Conservation (phyloP, 2,797 vertebrate genomes). For the Cheirogaleus major region DNA sequence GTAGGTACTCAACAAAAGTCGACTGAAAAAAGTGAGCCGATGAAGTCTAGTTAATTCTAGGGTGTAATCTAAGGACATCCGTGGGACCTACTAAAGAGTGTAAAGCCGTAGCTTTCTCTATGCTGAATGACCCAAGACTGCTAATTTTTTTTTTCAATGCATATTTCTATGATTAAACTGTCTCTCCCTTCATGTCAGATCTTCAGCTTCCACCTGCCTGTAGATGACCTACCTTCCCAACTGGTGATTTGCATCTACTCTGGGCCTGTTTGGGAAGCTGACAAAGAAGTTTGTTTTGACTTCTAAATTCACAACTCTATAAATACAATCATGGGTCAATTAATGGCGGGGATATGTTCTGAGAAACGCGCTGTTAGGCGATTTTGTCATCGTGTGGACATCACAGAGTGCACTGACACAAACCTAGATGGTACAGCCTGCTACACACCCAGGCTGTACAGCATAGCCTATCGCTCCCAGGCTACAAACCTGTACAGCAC, state of each 20-base stretch:
- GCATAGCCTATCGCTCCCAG: neutral
- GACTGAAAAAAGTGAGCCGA: neutral
- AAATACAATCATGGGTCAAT: neutral
- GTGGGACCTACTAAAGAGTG: neutral
- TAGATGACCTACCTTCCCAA: constrained; percentile 21
- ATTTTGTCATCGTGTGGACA: neutral
- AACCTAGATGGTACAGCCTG: neutral
- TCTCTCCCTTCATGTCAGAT: constrained; percentile 2
- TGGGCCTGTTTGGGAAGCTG: neutral
- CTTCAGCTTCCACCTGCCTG: neutral
- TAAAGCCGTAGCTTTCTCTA: neutral
- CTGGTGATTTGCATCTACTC: neutral
- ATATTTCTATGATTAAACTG: constrained; percentile 43
- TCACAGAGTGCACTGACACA: neutral
- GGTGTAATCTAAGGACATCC: constrained; percentile 30
- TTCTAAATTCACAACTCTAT: neutral
- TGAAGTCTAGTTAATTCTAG: constrained; percentile 47
- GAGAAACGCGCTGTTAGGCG: neutral
- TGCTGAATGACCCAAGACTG: neutral
- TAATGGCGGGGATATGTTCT: neutral
- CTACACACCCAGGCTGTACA: no score
- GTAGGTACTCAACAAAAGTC: neutral
- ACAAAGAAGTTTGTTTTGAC: neutral
- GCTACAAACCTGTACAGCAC: neutral
- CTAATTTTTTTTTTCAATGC: neutral